Conservation (phyloP, 2,113 vertebrate genomes). For the Engraulis encrasicolus region DNA sequence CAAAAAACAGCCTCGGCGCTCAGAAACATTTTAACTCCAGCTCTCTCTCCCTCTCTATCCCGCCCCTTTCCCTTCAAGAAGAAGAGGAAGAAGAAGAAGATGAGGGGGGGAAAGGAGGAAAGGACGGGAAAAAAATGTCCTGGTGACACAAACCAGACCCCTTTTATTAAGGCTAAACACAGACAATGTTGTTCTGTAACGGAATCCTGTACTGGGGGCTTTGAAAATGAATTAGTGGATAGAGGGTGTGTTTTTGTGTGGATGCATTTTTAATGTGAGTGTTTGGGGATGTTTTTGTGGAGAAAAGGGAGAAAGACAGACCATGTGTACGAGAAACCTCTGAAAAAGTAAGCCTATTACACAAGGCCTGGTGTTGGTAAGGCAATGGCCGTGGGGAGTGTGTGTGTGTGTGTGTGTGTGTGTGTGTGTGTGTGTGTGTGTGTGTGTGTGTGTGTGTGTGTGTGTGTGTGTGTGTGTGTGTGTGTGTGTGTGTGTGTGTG, state of each 20-base stretch:
- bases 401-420: background rate
- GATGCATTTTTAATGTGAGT: background rate
- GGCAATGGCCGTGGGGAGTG: conserved; percentile 17
- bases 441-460: background rate
- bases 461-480: too few species aligned
- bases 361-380: background rate
- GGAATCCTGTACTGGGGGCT: conserved; percentile 78
- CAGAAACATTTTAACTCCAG: conserved; percentile 78
- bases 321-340: background rate
- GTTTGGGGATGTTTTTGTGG: background rate
- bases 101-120: background rate
- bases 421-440: too few species aligned
- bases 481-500: background rate
- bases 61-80: background rate
- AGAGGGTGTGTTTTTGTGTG: background rate
- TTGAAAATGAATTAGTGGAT: conserved; percentile 67
- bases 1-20: conserved; percentile 74
- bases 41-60: too few species aligned
- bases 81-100: conserved; percentile 3
- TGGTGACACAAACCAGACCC: conserved; percentile 86
- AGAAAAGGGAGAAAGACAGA: background rate
- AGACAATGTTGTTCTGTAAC: conserved; percentile 78
- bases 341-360: conserved; percentile 3
- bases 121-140: conserved; percentile 75
- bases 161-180: conserved; percentile 78